phyloP scores from a whole-genome alignment of 2,888 invertebrate genomes.

The Actias luna region DNA sequence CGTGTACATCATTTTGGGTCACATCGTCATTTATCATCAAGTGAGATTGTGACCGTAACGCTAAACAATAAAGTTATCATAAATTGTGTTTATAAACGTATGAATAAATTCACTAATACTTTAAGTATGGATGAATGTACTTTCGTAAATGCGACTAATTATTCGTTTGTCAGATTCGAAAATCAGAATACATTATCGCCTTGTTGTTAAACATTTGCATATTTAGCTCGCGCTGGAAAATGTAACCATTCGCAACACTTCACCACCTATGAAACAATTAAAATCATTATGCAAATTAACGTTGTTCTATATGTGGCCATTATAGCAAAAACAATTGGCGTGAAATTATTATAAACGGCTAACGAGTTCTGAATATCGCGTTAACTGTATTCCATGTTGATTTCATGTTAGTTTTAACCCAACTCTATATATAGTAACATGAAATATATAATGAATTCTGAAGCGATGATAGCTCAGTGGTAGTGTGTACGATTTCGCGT shows the following conservation, averaged over 20 bases:
- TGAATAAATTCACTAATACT: too few species aligned
- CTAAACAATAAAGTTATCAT: too few species aligned
- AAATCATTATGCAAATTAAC: constrained; percentile 3
- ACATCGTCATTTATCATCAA: too few species aligned
- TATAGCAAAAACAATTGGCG: constrained; percentile 3
- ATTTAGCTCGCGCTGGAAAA: not conserved
- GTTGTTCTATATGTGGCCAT: not conserved
- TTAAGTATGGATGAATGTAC: not conserved
- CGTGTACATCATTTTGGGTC: too few species aligned
- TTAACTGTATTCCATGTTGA: not conserved
- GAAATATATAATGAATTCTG: not conserved
- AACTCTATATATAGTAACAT: not conserved
- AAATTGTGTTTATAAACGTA: too few species aligned
- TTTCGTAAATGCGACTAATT: not conserved
- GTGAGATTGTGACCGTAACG: too few species aligned
- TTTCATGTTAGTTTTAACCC: not conserved
- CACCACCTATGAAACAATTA: constrained; percentile 7
- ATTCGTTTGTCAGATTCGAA: not conserved
- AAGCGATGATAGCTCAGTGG: too few species aligned
- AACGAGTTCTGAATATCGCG: constrained; percentile 2
- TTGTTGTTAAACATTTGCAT: not conserved
- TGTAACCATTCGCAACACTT: not conserved
- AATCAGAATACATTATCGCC: not conserved
- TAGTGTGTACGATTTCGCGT: too few species aligned
- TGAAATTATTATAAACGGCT: constrained; percentile 7